These are phyloP conservation scores for Lycaena phlaeas DNA, from an alignment of 2,888 invertebrate genomes.

Conservation along the genomic window DNA sequence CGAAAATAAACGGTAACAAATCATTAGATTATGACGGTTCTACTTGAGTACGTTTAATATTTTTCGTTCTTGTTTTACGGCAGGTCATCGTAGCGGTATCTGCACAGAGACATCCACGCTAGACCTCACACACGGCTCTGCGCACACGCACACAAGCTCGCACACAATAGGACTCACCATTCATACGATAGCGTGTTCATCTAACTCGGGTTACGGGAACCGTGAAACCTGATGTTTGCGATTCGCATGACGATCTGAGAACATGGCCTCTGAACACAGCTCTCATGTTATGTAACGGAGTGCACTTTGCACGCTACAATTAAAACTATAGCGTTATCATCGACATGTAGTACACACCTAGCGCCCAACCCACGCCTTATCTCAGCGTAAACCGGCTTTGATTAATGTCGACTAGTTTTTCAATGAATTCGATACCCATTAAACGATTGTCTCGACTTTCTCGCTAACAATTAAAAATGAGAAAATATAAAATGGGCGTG, in stretches of 20 bases:
- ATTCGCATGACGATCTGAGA: constrained; percentile 44
- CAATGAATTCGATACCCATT: not conserved
- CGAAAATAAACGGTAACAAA: too few species aligned
- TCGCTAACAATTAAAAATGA: not conserved
- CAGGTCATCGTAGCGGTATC: constrained; percentile 6
- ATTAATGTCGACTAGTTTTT: constrained; percentile 32
- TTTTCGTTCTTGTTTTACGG: not conserved
- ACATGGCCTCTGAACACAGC: constrained; percentile 46
- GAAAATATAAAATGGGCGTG: not conserved
- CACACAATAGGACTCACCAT: constrained; percentile 26
- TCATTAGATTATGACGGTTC: too few species aligned
- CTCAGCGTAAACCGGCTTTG: constrained; percentile 42
- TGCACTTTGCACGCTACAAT: constrained; percentile 58
- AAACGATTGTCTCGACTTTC: too few species aligned
- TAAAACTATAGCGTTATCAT: constrained; percentile 21
- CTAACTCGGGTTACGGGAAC: constrained; percentile 43
- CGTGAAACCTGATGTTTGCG: constrained; percentile 38
- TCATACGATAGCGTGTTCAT: constrained; percentile 39
- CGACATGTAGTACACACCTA: constrained; percentile 6
- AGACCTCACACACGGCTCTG: constrained; percentile 3
- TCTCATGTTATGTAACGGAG: constrained; percentile 54
- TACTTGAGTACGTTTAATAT: not conserved
- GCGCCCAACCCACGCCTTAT: constrained; percentile 17
- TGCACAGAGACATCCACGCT: constrained; percentile 2
- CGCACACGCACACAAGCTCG: constrained; percentile 9